Conservation (phyloP, 2,888 invertebrate genomes). For the Omphaloscelis lunosa region DNA sequence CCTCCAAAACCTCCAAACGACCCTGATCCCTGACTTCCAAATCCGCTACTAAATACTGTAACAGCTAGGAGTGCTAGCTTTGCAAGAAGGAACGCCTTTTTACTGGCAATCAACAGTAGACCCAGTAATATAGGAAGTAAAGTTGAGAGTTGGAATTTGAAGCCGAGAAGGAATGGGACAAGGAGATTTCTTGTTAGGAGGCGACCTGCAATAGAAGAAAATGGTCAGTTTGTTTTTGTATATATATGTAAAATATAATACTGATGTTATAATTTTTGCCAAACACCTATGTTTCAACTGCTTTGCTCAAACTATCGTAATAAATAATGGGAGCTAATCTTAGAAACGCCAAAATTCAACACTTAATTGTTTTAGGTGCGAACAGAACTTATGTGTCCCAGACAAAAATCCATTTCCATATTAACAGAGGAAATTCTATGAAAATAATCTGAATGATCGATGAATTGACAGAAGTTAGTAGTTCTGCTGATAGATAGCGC, state of each 20-base stretch:
- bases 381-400: too few species aligned
- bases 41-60: conserved; percentile 92
- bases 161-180: conserved; percentile 94
- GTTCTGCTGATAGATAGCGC: conserved; percentile 72
- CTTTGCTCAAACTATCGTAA: too few species aligned
- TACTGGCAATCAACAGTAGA: conserved; percentile 92
- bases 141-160: conserved; percentile 95
- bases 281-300: not conserved
- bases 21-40: conserved; percentile 72
- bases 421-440: not conserved
- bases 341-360: not conserved
- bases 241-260: not conserved
- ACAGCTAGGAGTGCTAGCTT: conserved; percentile 94
- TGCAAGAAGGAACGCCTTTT: conserved; percentile 94
- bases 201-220: conserved; percentile 91
- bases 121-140: conserved; percentile 94
- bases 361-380: not conserved
- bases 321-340: conserved; percentile 3
- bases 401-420: not conserved
- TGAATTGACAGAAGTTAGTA: not conserved
- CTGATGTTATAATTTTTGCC: not conserved
- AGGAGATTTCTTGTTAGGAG: conserved; percentile 93
- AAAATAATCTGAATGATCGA: not conserved
- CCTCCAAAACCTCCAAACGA: conserved; percentile 76
- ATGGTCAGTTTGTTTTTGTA: not conserved